Evolutionary conservation across 1,140 invertebrate species (phyloP).

Genomic region (Pseudomyrmex dendroicus): DNA sequence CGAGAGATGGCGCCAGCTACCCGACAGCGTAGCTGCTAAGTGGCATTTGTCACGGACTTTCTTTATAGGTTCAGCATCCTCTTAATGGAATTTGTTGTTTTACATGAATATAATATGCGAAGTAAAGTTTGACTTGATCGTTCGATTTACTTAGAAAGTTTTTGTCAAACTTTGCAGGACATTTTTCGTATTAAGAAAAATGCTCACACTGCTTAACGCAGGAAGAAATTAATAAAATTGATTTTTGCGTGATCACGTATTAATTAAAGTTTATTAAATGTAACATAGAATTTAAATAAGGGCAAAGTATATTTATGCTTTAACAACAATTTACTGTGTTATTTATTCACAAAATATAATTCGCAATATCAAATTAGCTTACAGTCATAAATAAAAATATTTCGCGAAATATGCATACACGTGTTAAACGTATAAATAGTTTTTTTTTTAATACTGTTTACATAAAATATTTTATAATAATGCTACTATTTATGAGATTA

Average conservation of each 20-base stretch:
- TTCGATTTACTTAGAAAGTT: too few relatives aligned
- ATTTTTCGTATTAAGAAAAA: too few relatives aligned
- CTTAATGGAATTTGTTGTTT: not conserved
- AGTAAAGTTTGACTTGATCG: not conserved
- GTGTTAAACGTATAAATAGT: not conserved
- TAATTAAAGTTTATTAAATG: not conserved
- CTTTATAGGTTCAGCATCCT: too few relatives aligned
- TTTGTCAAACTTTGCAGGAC: too few relatives aligned
- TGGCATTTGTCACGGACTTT: too few relatives aligned
- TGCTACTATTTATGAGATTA: not conserved
- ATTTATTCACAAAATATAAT: conserved; percentile 12
- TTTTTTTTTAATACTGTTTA: too few relatives aligned
- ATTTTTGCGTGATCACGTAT: too few relatives aligned
- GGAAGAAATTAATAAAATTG: too few relatives aligned
- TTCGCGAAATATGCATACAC: not conserved
- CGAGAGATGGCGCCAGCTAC: too few relatives aligned
- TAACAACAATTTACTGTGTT: not conserved
- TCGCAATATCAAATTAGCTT: conserved; percentile 13
- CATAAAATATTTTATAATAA: too few relatives aligned
- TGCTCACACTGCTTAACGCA: too few relatives aligned
- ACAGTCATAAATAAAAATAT: not conserved
- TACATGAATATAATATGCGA: not conserved
- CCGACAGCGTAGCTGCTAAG: too few relatives aligned
- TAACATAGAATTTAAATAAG: not conserved
- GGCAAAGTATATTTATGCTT: not conserved